phyloP scores from a whole-genome alignment of 2,888 invertebrate genomes.

The Melipona bicolor region DNA sequence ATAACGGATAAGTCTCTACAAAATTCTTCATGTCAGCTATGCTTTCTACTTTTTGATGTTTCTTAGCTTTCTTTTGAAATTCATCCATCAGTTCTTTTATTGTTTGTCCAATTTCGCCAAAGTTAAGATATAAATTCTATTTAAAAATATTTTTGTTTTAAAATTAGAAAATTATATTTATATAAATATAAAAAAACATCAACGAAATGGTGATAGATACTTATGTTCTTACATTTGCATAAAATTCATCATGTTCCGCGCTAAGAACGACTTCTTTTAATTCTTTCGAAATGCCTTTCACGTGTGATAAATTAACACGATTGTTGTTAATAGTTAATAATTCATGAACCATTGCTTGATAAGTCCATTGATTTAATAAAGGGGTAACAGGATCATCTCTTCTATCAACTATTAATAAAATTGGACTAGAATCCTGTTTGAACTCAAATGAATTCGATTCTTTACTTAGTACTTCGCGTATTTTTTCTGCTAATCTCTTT shows the following conservation, averaged over 20 bases:
- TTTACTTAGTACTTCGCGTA: slow-evolving; percentile 93
- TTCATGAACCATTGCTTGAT: slow-evolving; percentile 99
- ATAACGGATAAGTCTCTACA: slow-evolving; percentile 98
- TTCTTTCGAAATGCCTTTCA: slow-evolving; percentile 94
- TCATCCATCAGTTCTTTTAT: slow-evolving; percentile 99
- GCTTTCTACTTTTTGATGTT: slow-evolving; percentile 98
- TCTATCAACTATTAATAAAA: slow-evolving; percentile 95
- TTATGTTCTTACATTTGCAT: slow-evolving; percentile 89
- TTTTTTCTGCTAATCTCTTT: slow-evolving; percentile 92
- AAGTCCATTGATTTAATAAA: slow-evolving; percentile 98
- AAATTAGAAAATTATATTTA: background rate
- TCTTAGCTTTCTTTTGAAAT: slow-evolving; percentile 97
- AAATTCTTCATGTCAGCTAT: slow-evolving; percentile 99
- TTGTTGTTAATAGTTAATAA: slow-evolving; percentile 91
- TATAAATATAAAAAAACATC: background rate
- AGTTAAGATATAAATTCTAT: slow-evolving; percentile 97
- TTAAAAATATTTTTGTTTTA: slow-evolving; percentile 29
- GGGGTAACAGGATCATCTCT: slow-evolving; percentile 98
- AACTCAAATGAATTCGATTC: slow-evolving; percentile 96
- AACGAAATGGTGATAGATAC: slow-evolving; percentile 5
- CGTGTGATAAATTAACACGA: slow-evolving; percentile 94
- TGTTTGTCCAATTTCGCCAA: slow-evolving; percentile 99
- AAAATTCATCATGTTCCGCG: slow-evolving; percentile 98
- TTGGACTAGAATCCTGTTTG: slow-evolving; percentile 90
- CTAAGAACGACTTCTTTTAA: slow-evolving; percentile 96